A percentile compares a stretch with the other conserved stretches of the same genome.
Evolutionary conservation across 2,113 vertebrate species (phyloP).

Genomic region (Eulemur macaco): DNA sequence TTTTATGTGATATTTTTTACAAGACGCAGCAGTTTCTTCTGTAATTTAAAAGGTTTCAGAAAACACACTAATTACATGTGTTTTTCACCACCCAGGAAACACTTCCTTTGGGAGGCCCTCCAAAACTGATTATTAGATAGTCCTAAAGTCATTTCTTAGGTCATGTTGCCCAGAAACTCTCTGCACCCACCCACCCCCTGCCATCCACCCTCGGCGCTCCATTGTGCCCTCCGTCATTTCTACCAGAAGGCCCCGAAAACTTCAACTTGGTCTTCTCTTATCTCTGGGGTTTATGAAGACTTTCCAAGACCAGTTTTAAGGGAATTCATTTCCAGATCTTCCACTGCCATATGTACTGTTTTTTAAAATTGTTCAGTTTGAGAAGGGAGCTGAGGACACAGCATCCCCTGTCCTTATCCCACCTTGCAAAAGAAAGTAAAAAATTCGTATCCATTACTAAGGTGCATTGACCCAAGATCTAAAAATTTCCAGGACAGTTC

Average conservation of each 20-base stretch:
- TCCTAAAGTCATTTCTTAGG: constrained; percentile 4
- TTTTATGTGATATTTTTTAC: not conserved
- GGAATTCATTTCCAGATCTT: constrained; percentile 2
- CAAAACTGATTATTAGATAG: not conserved
- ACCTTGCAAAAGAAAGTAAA: not conserved
- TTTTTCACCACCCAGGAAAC: not conserved
- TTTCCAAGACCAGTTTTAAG: constrained; percentile 24
- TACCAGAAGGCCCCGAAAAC: not conserved
- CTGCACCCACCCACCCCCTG: not conserved
- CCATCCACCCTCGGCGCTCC: not conserved
- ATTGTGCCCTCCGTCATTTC: not conserved
- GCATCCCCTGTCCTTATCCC: not conserved
- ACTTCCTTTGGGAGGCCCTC: not conserved
- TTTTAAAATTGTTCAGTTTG: not conserved
- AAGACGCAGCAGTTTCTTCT: not conserved
- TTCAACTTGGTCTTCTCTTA: not conserved
- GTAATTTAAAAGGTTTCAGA: not conserved
- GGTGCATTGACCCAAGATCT: not conserved
- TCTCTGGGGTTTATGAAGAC: not conserved
- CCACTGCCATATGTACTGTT: not conserved
- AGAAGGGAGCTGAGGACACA: not conserved
- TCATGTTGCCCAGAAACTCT: not conserved
- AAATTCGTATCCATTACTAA: not conserved
- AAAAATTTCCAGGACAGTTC: not conserved
- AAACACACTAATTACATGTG: not conserved